Conservation (phyloP, 2,113 vertebrate species). For the Pachycephala philippinensis region DNA sequence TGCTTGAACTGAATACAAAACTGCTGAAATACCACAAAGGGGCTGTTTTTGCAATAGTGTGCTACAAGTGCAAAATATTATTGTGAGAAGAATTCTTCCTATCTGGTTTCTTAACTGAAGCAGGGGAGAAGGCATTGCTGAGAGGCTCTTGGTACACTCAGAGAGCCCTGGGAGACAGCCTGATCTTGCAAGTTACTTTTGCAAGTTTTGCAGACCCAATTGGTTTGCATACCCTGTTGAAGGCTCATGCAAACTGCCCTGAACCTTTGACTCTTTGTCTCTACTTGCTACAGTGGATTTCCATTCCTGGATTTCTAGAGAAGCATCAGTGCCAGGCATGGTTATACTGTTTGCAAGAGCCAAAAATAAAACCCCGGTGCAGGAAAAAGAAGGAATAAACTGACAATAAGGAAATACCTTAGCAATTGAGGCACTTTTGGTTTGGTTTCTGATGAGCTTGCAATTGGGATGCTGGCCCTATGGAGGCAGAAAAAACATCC, state of each 20-base stretch:
- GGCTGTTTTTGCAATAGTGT: neutral
- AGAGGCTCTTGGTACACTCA: neutral
- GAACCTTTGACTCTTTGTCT: neutral
- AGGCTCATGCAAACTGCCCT: neutral
- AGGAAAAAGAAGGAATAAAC: neutral
- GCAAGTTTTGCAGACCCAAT: neutral
- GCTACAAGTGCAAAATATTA: neutral
- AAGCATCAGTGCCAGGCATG: neutral
- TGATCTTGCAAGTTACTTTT: neutral
- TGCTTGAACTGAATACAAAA: neutral
- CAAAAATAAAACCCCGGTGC: neutral
- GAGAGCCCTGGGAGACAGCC: neutral
- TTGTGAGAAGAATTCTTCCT: neutral
- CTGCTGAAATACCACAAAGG: neutral
- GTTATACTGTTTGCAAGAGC: neutral
- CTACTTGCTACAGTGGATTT: neutral
- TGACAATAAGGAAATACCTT: neutral
- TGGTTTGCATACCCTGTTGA: neutral
- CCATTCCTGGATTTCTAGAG: neutral
- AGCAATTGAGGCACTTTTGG: neutral
- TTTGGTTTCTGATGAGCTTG: neutral
- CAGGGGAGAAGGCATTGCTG: neutral
- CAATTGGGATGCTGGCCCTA: neutral
- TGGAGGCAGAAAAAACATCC: neutral
- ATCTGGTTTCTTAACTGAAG: neutral